Conservation (phyloP, 2,113 vertebrate genomes). For the Carollia perspicillata region DNA sequence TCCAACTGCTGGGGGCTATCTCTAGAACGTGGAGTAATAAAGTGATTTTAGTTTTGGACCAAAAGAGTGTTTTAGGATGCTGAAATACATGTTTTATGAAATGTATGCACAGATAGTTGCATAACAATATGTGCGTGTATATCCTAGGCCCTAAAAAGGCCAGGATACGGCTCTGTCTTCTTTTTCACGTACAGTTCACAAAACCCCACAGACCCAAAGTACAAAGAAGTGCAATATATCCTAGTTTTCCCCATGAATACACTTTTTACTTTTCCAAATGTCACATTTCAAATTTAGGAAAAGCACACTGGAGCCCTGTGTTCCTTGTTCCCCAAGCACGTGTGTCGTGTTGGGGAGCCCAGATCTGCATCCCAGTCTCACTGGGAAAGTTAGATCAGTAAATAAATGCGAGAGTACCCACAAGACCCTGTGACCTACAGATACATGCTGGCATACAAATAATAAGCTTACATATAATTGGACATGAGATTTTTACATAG, state of each 20-base stretch:
- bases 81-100: not conserved
- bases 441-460: not conserved
- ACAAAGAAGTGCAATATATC: not conserved
- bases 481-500: not conserved
- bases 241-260: not conserved
- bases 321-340: not conserved
- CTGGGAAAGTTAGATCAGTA: not conserved
- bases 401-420: not conserved
- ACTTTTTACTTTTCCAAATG: constrained; percentile 24
- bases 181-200: not conserved
- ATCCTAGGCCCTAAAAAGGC: not conserved
- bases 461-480: not conserved
- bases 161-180: not conserved
- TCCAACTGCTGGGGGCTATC: not conserved
- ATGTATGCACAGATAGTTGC: not conserved
- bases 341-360: not conserved
- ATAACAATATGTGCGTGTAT: not conserved
- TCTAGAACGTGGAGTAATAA: not conserved
- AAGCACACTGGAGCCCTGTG: not conserved
- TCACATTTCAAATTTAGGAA: not conserved
- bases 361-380: not conserved
- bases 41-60: not conserved
- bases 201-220: not conserved
- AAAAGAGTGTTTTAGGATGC: not conserved
- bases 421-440: not conserved